Percentiles rank a stretch among this genome's conserved stretches.
Evolutionary conservation across 2,888 invertebrate genomes (phyloP).

Genomic region (Anticlea derivata): DNA sequence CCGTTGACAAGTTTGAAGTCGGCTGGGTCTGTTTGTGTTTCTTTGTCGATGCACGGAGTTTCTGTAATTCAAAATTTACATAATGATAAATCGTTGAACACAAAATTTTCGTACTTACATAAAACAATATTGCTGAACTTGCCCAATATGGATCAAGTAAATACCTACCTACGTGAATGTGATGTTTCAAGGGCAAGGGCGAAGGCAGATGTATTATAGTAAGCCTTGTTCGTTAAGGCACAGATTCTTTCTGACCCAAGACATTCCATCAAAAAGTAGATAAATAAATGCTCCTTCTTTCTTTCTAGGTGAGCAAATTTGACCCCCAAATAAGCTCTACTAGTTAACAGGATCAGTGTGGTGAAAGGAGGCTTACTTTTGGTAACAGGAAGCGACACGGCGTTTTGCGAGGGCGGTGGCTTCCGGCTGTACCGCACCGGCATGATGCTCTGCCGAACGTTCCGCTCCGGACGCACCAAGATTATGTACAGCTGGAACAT

Average conservation of each 20-base stretch:
- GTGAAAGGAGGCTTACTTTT: slow-evolving; percentile 53
- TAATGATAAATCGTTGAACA: not conserved
- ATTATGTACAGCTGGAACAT: slow-evolving; percentile 92
- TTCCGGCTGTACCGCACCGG: slow-evolving; percentile 83
- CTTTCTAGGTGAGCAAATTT: too few species aligned
- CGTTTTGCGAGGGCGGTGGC: slow-evolving; percentile 52
- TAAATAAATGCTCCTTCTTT: too few species aligned
- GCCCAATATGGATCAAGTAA: too few species aligned
- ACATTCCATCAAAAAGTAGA: not conserved
- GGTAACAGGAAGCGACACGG: slow-evolving; percentile 67
- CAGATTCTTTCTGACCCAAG: too few species aligned
- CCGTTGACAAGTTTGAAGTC: slow-evolving; percentile 68
- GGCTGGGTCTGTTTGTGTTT: slow-evolving; percentile 67
- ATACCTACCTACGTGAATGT: too few species aligned
- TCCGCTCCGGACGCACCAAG: slow-evolving; percentile 93
- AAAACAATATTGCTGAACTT: too few species aligned
- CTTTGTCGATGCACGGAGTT: slow-evolving; percentile 59
- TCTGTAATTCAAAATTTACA: slow-evolving; percentile 48
- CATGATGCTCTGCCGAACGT: slow-evolving; percentile 95
- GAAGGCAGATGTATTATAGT: too few species aligned
- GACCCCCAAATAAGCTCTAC: too few species aligned
- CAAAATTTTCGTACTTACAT: too few species aligned
- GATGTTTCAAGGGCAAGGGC: too few species aligned
- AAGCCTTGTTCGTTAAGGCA: too few species aligned
- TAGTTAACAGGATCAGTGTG: too few species aligned